These are phyloP conservation scores for Mastacembelus armatus DNA, from an alignment of 2,797 vertebrate genomes.

Conservation along the genomic window DNA sequence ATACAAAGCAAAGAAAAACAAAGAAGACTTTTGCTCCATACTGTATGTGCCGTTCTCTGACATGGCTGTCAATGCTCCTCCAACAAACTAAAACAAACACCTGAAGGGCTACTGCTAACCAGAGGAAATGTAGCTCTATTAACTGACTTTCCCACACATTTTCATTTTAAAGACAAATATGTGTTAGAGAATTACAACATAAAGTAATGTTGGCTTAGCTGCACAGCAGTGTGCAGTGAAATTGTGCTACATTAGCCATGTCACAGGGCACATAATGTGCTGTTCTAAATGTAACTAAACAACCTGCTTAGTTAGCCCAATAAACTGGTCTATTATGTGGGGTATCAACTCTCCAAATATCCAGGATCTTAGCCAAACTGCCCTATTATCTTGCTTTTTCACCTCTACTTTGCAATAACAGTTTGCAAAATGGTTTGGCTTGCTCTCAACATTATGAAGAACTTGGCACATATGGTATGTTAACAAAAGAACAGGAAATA, in stretches of 20 bases:
- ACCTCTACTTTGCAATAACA: not conserved
- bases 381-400: not conserved
- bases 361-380: not conserved
- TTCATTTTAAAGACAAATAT: conserved; percentile 11
- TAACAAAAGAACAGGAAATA: conserved; percentile 47
- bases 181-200: not conserved
- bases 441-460: not conserved
- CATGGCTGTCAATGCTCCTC: conserved; percentile 26
- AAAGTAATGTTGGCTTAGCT: conserved; percentile 4
- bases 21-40: conserved; percentile 9
- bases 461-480: conserved; percentile 6
- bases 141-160: conserved; percentile 36
- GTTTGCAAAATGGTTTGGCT: not conserved
- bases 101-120: conserved; percentile 8
- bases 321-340: not conserved
- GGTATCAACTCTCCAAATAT: not conserved
- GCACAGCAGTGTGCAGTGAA: not conserved
- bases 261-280: not conserved
- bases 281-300: not conserved
- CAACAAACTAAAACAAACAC: conserved; percentile 69
- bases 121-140: conserved; percentile 39
- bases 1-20: conserved; percentile 29
- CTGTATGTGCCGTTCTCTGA: not conserved
- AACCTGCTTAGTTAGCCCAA: too few relatives aligned
- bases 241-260: accelerated